A percentile compares a stretch with the other conserved stretches of the same genome.
Evolutionary conservation across 2,113 vertebrate genomes (phyloP).

Genomic region (Saccopteryx leptura): DNA sequence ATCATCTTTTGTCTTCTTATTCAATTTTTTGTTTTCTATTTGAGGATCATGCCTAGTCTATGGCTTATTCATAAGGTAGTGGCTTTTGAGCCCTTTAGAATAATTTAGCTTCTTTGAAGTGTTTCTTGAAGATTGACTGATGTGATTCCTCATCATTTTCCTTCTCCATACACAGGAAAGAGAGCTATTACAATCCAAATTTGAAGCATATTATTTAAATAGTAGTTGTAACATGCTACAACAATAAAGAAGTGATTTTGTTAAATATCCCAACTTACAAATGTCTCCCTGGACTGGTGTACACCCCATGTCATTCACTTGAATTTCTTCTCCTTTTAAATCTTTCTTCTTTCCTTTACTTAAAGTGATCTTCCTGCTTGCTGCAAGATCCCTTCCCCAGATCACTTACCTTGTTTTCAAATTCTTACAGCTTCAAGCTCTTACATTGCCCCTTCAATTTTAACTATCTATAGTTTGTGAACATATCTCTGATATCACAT

Average conservation of each 20-base stretch:
- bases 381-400: neutral
- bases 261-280: neutral
- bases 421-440: slow-evolving; percentile 11
- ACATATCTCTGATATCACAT: neutral
- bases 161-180: neutral
- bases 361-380: neutral
- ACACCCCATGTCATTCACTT: neutral
- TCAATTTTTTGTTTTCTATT: slow-evolving; percentile 23
- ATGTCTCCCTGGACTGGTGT: neutral
- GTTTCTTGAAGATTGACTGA: neutral
- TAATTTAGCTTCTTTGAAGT: neutral
- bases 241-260: neutral
- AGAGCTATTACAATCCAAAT: neutral
- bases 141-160: neutral
- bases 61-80: neutral
- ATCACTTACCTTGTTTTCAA: neutral
- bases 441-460: neutral
- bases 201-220: slow-evolving; percentile 43
- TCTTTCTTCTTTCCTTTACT: neutral
- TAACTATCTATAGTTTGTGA: slow-evolving; percentile 18
- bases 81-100: neutral
- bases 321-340: slow-evolving; percentile 36
- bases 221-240: neutral
- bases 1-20: slow-evolving; percentile 32
- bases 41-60: neutral